Percentiles rank a stretch among this genome's conserved stretches.
phyloP scores from a whole-genome alignment of 2,113 vertebrate genomes.

The Aplodontia rufa region DNA sequence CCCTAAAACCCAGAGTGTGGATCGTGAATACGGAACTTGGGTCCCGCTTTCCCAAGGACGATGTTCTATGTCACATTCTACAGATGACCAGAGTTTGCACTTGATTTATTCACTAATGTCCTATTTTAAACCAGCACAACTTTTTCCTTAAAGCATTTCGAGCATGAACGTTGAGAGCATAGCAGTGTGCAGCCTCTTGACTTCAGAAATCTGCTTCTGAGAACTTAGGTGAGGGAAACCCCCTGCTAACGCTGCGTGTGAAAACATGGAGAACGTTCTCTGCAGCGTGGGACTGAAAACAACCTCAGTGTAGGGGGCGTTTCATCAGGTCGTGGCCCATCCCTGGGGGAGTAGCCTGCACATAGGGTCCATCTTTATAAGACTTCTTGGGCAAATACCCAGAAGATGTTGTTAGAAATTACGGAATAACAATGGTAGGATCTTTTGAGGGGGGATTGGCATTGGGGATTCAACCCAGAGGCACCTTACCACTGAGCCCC shows the following conservation, averaged over 20 bases:
- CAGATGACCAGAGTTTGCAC: background rate
- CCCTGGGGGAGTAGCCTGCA: background rate
- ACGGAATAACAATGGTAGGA: background rate
- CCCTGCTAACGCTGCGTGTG: background rate
- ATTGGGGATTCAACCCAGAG: no score
- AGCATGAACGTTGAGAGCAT: background rate
- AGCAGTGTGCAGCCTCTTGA: background rate
- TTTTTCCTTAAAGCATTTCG: background rate
- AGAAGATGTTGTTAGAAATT: background rate
- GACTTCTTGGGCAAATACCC: background rate
- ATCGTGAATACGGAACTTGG: background rate
- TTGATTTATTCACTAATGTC: background rate
- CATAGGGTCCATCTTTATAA: background rate
- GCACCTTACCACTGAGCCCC: no score
- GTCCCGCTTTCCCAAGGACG: background rate
- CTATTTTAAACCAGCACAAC: background rate
- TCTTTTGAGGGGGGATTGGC: background rate
- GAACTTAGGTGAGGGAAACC: background rate
- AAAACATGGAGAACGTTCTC: background rate
- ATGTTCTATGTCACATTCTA: background rate
- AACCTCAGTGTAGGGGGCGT: background rate
- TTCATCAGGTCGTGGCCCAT: background rate
- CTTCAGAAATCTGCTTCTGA: background rate
- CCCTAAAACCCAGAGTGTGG: no score
- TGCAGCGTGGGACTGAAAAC: background rate